Conservation (phyloP, 2,888 invertebrate genomes). For the Drosophila tripunctata region DNA sequence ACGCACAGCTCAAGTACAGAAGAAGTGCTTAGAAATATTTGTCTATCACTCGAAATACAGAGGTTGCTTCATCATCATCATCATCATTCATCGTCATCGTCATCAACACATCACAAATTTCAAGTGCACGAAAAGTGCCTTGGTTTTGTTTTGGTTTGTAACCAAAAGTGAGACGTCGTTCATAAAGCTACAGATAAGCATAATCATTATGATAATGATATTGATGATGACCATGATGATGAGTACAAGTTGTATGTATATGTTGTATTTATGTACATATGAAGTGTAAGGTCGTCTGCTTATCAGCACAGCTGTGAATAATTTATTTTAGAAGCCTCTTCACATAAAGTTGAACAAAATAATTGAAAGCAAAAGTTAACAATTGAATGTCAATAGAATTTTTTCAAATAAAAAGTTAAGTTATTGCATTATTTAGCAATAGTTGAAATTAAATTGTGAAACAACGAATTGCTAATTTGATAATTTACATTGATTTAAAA, state of each 20-base stretch:
- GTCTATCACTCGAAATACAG: slow-evolving; percentile 52
- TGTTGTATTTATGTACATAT: no score
- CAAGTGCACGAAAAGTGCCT: slow-evolving; percentile 39
- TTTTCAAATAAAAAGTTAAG: no score
- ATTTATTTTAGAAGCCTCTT: slow-evolving; percentile 8
- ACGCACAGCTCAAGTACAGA: slow-evolving; percentile 37
- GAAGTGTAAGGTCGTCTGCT: slow-evolving; percentile 18
- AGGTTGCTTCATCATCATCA: slow-evolving; percentile 36
- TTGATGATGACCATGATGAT: background rate
- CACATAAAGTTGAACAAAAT: background rate
- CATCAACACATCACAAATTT: slow-evolving; percentile 23
- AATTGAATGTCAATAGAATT: background rate
- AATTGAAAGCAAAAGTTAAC: background rate
- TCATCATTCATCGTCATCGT: background rate
- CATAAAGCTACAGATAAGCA: no score
- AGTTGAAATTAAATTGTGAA: slow-evolving; percentile 10
- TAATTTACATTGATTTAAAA: slow-evolving; percentile 9
- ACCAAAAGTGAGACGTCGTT: slow-evolving; percentile 46
- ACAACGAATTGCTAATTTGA: slow-evolving; percentile 6
- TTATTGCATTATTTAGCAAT: slow-evolving; percentile 1
- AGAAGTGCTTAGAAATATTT: slow-evolving; percentile 50
- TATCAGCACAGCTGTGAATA: slow-evolving; percentile 18
- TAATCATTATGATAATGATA: slow-evolving; percentile 7
- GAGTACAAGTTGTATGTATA: background rate
- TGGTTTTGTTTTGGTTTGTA: slow-evolving; percentile 33